Evolutionary conservation across 2,113 vertebrate species (phyloP).

Genomic region (Hippolais icterina): DNA sequence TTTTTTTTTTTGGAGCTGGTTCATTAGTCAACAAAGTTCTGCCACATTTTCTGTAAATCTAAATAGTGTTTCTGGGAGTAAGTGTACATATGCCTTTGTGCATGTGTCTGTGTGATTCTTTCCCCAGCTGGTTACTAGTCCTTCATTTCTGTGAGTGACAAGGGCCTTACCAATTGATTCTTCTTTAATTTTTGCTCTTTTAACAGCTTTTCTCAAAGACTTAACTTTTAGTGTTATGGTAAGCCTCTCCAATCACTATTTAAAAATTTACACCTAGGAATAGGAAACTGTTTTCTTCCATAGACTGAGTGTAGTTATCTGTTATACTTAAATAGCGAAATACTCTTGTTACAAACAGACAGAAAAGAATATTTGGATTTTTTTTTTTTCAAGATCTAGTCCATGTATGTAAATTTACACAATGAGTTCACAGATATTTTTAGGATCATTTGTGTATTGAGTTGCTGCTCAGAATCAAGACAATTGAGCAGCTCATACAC

Average conservation of each 20-base stretch:
- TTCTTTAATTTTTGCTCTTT: background rate
- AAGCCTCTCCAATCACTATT: background rate
- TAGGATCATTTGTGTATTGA: background rate
- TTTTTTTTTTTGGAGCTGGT: background rate
- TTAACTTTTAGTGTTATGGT: background rate
- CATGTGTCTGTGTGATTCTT: background rate
- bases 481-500: background rate
- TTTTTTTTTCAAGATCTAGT: background rate
- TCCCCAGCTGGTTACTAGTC: background rate
- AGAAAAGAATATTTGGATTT: background rate
- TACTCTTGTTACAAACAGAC: background rate
- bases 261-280: background rate
- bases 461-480: background rate
- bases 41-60: background rate
- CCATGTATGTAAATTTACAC: background rate
- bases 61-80: background rate
- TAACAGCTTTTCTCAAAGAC: background rate
- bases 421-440: background rate
- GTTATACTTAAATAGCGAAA: background rate
- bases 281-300: background rate
- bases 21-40: background rate
- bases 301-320: background rate
- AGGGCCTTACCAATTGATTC: background rate
- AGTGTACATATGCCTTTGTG: background rate
- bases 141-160: background rate